These are phyloP conservation scores for Mesorhabditis spiculigera DNA, from an alignment of 2,888 invertebrate species.

Conservation along the genomic window DNA sequence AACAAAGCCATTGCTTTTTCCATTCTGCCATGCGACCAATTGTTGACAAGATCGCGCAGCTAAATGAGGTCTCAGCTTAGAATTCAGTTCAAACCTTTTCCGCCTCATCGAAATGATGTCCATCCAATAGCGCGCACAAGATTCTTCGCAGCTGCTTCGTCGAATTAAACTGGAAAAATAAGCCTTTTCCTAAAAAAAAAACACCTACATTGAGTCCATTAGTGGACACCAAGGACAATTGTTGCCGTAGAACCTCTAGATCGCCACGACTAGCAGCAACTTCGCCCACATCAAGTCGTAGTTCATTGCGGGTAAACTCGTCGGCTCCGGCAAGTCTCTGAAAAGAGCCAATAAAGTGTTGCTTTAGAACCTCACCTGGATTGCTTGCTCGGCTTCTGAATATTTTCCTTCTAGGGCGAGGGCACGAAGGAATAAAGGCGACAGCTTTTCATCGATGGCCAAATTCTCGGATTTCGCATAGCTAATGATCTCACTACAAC, in stretches of 20 bases:
- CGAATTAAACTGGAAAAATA: neutral
- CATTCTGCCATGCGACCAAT: too few species aligned
- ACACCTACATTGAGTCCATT: neutral
- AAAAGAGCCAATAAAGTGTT: neutral
- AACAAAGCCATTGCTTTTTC: too few species aligned
- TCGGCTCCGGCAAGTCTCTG: neutral
- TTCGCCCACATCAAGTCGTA: neutral
- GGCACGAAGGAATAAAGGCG: neutral
- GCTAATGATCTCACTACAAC: neutral
- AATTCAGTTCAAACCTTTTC: neutral
- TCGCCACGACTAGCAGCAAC: neutral
- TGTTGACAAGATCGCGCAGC: too few species aligned
- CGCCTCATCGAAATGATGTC: neutral
- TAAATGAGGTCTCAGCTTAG: too few species aligned
- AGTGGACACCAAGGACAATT: neutral
- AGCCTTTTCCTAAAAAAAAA: neutral
- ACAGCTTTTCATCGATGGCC: neutral
- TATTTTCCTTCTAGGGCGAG: conserved; percentile 1
- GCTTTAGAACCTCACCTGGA: neutral
- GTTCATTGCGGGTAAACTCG: neutral
- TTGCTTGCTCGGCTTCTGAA: neutral
- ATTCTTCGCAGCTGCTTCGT: neutral
- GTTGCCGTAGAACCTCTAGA: neutral
- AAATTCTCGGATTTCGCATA: neutral
- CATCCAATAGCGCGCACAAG: neutral